phyloP scores from a whole-genome alignment of 2,888 invertebrate species.

The Agrochola lychnidis region DNA sequence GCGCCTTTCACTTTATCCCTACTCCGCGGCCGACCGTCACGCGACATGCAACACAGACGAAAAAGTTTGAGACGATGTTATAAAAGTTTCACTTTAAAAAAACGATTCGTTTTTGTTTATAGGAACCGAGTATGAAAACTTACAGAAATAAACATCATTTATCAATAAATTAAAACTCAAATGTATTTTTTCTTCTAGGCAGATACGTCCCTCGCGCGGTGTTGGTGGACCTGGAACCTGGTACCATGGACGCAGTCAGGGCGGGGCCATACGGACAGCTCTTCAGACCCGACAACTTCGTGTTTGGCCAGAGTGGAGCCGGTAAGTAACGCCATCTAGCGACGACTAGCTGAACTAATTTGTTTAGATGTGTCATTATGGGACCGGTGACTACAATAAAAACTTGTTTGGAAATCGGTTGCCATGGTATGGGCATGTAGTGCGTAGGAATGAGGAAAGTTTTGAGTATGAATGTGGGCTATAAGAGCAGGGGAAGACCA shows the following conservation, averaged over 20 bases:
- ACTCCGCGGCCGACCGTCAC: too few species aligned
- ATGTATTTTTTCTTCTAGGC: slow-evolving; percentile 74
- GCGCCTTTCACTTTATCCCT: too few species aligned
- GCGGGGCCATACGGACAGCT: slow-evolving; percentile 95
- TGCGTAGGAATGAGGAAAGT: not conserved
- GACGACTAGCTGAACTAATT: slow-evolving; percentile 17
- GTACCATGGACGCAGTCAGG: slow-evolving; percentile 96
- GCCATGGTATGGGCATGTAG: not conserved
- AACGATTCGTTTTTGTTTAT: too few species aligned
- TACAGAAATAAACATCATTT: not conserved
- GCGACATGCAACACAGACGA: too few species aligned
- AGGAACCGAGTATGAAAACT: too few species aligned
- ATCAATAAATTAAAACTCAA: not conserved
- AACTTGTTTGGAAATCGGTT: slow-evolving; percentile 12
- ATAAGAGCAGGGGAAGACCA: not conserved
- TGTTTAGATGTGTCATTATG: not conserved
- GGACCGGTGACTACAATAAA: not conserved
- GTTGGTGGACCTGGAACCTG: slow-evolving; percentile 96
- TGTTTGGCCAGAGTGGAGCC: slow-evolving; percentile 95
- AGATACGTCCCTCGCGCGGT: slow-evolving; percentile 96
- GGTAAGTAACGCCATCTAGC: slow-evolving; percentile 74
- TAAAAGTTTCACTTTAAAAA: too few species aligned
- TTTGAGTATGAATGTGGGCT: not conserved
- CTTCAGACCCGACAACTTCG: slow-evolving; percentile 97
- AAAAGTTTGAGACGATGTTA: too few species aligned